A percentile compares a stretch with the other conserved stretches of the same genome.
Conservation (phyloP, 1,140 invertebrate genomes). For the Tenebrio molitor region DNA sequence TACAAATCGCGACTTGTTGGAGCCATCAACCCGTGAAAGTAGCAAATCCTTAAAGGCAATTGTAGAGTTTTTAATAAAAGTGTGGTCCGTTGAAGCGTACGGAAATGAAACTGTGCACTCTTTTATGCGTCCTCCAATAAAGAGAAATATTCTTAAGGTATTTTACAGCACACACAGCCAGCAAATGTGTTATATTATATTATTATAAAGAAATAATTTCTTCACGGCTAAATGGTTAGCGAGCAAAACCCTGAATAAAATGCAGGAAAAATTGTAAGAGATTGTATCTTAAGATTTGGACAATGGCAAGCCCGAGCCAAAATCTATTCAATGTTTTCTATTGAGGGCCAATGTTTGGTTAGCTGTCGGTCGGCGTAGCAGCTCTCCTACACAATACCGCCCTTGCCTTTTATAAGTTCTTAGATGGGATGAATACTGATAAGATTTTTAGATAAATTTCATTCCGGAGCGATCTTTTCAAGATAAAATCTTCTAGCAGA, state of each 20-base stretch:
- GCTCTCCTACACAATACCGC: constrained; percentile 54
- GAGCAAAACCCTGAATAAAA: constrained; percentile 59
- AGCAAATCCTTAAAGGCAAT: constrained; percentile 56
- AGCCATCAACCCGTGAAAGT: constrained; percentile 35
- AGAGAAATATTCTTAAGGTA: constrained; percentile 53
- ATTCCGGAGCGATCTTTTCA: constrained; percentile 51
- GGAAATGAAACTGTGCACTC: constrained; percentile 50
- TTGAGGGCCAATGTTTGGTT: constrained; percentile 64
- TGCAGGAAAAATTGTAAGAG: constrained; percentile 62
- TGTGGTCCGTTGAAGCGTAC: constrained; percentile 7
- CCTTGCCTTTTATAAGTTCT: constrained; percentile 55
- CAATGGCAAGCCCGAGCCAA: constrained; percentile 63
- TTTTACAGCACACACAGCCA: constrained; percentile 44
- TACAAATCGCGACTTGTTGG: constrained; percentile 41
- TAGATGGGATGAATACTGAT: constrained; percentile 62
- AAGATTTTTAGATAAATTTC: constrained; percentile 57
- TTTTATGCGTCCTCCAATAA: constrained; percentile 52
- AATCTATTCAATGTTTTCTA: constrained; percentile 61
- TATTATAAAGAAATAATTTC: constrained; percentile 65
- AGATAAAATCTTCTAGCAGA: constrained; percentile 59
- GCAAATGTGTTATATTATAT: constrained; percentile 64
- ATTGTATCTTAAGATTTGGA: constrained; percentile 62
- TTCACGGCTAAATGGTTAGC: constrained; percentile 64
- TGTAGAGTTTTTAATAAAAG: constrained; percentile 50
- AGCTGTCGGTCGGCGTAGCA: constrained; percentile 59